Evolutionary conservation across 2,888 invertebrate genomes (phyloP).

Genomic region (Psylliodes chrysocephalus): DNA sequence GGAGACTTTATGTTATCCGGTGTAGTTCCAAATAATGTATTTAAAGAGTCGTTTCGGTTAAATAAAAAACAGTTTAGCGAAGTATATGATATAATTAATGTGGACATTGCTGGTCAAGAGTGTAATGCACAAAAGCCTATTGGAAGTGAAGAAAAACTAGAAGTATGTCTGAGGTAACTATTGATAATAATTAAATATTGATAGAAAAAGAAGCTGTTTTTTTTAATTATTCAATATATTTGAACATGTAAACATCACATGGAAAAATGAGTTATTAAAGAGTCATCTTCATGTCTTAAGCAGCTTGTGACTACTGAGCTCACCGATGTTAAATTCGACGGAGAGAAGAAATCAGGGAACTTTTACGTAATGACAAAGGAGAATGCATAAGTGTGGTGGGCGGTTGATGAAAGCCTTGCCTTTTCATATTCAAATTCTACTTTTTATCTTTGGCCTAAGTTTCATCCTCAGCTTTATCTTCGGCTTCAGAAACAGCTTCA

Average conservation of each 20-base stretch:
- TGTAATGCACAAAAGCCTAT: too few species aligned
- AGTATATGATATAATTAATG: too few species aligned
- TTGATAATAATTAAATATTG: not conserved
- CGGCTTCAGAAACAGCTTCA: conserved; percentile 16
- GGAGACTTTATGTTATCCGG: too few species aligned
- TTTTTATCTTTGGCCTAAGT: conserved; percentile 1
- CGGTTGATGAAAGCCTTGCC: not conserved
- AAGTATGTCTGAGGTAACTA: conserved; percentile 15
- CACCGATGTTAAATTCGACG: conserved; percentile 17
- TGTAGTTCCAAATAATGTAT: too few species aligned
- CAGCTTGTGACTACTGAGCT: conserved; percentile 13
- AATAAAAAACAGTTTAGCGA: too few species aligned
- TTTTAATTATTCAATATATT: conserved; percentile 5
- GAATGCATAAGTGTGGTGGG: conserved; percentile 1
- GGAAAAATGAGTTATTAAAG: conserved; percentile 8
- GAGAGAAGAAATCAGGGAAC: conserved; percentile 19
- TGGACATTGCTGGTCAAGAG: too few species aligned
- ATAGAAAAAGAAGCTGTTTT: not conserved
- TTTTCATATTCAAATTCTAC: conserved; percentile 4
- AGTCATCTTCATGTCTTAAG: conserved; percentile 14
- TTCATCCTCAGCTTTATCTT: conserved; percentile 25
- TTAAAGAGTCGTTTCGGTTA: too few species aligned
- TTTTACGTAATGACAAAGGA: conserved; percentile 10
- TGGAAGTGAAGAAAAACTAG: conserved; percentile 22
- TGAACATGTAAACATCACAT: not conserved